phyloP scores from a whole-genome alignment of 2,888 invertebrate genomes.

The Congeria kusceri region DNA sequence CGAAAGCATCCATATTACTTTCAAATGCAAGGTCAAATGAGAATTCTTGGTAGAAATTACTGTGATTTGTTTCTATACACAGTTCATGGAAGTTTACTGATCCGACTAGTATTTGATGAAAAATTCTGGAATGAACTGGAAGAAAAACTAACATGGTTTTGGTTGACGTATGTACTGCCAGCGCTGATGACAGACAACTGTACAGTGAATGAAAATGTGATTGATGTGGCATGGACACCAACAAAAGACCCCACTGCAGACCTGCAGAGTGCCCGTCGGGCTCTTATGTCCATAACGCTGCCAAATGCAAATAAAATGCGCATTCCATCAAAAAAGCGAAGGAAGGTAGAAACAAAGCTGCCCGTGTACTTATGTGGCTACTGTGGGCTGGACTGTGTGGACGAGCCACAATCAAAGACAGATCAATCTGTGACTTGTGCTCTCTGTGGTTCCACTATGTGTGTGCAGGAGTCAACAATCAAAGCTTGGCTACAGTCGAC shows the following conservation, averaged over 20 bases:
- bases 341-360: not conserved
- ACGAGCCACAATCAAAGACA: constrained; percentile 6
- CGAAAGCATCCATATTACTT: constrained; percentile 21
- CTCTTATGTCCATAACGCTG: no score
- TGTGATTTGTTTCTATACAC: constrained; percentile 39
- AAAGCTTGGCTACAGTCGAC: constrained; percentile 2
- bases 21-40: constrained; percentile 41
- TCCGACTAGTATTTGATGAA: constrained; percentile 17
- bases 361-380: constrained; percentile 21
- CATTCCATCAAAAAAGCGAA: constrained; percentile 3
- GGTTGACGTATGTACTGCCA: constrained; percentile 3
- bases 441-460: constrained; percentile 26
- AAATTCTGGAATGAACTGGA: constrained; percentile 15
- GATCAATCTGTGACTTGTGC: constrained; percentile 38
- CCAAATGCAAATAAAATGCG: not conserved
- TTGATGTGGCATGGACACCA: no score
- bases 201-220: no score
- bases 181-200: not conserved
- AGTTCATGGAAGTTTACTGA: constrained; percentile 12
- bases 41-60: constrained; percentile 23
- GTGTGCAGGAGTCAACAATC: constrained; percentile 19
- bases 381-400: constrained; percentile 18
- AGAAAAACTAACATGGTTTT: constrained; percentile 35
- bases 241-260: no score
- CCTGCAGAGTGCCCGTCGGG: no score